Conservation (phyloP, 1,140 invertebrate species). For the Vanessa atalanta region DNA sequence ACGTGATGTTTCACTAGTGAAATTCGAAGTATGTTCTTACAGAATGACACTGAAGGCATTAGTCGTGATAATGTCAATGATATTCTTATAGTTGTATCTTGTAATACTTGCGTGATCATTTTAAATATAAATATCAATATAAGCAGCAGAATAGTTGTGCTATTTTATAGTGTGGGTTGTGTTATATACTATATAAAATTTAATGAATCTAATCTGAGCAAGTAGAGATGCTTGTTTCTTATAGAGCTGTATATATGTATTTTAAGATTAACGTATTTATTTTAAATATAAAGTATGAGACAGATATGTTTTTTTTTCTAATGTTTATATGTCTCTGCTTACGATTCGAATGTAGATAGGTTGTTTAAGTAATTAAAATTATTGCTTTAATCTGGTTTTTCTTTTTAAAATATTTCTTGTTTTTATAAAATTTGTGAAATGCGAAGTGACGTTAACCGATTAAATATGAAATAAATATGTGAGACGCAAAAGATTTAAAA, state of each 20-base stretch:
- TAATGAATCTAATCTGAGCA: slow-evolving; percentile 60
- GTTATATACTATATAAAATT: slow-evolving; percentile 75
- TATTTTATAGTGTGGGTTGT: slow-evolving; percentile 79
- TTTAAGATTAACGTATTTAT: slow-evolving; percentile 46
- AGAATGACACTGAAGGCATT: neutral
- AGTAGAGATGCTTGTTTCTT: slow-evolving; percentile 72
- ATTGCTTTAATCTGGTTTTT: slow-evolving; percentile 25
- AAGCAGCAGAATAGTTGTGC: slow-evolving; percentile 54
- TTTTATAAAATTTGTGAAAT: slow-evolving; percentile 9
- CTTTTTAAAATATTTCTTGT: slow-evolving; percentile 27
- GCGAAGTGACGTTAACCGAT: slow-evolving; percentile 23
- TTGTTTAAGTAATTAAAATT: slow-evolving; percentile 35
- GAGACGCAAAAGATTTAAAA: slow-evolving; percentile 38
- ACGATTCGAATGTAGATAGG: slow-evolving; percentile 38
- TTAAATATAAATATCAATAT: slow-evolving; percentile 49
- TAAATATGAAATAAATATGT: slow-evolving; percentile 8
- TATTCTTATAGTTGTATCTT: neutral
- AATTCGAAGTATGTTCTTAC: no score
- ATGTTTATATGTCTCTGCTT: slow-evolving; percentile 20
- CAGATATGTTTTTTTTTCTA: slow-evolving; percentile 36
- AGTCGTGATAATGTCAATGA: neutral
- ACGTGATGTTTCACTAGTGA: no score
- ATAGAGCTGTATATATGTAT: slow-evolving; percentile 71
- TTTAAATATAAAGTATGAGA: slow-evolving; percentile 42
- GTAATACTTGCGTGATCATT: neutral